A percentile compares a stretch with the other conserved stretches of the same genome.
phyloP scores from a whole-genome alignment of 2,797 vertebrate genomes.

The Falco berigora region DNA sequence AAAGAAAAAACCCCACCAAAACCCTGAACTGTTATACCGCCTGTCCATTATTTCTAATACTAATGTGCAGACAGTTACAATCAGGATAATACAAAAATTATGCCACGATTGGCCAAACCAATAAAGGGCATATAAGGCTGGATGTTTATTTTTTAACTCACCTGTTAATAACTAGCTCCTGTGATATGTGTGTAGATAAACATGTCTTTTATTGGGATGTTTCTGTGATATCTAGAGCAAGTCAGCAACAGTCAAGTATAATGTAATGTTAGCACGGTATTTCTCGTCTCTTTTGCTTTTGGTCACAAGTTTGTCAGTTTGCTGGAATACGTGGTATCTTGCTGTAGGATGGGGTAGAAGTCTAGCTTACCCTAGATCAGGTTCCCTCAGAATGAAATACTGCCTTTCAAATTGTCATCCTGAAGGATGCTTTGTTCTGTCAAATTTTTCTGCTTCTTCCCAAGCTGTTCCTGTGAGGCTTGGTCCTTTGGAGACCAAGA shows the following conservation, averaged over 20 bases:
- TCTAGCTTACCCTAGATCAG: conserved; percentile 1
- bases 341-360: background rate
- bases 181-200: conserved; percentile 4
- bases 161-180: conserved; percentile 6
- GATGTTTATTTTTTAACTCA: conserved; percentile 26
- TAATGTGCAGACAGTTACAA: conserved; percentile 33
- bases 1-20: background rate
- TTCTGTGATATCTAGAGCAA: conserved; percentile 41
- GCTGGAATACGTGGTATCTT: background rate
- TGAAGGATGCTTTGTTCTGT: conserved; percentile 9
- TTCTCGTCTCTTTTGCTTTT: conserved; percentile 39
- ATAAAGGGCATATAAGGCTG: conserved; percentile 24
- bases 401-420: conserved; percentile 37
- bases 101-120: conserved; percentile 17
- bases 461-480: background rate
- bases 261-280: background rate
- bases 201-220: conserved; percentile 3
- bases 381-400: conserved; percentile 19
- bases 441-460: background rate
- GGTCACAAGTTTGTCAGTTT: background rate
- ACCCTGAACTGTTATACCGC: background rate
- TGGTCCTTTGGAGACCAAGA: background rate
- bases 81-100: conserved; percentile 51
- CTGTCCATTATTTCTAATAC: conserved; percentile 64
- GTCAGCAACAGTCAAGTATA: background rate